A percentile compares a stretch with the other conserved stretches of the same genome.
These are phyloP conservation scores for Collichthys lucidus DNA, from an alignment of 2,113 vertebrate species.

Conservation along the genomic window DNA sequence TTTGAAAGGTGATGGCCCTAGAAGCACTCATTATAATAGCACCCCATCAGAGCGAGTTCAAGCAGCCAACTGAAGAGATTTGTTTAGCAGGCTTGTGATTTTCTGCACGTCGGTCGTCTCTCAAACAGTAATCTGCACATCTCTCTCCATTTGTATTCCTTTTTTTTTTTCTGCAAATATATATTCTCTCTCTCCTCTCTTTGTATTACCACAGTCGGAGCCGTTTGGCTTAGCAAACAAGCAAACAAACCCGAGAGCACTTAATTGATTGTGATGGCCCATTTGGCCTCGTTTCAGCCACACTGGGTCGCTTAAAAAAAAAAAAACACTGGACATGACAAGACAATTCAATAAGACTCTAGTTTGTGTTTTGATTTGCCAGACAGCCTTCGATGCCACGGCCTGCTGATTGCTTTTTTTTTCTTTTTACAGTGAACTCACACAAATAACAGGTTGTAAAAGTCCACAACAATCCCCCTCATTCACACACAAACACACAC, in stretches of 20 bases:
- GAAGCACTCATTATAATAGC: conserved; percentile 52
- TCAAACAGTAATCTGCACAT: conserved; percentile 20
- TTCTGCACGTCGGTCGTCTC: background rate
- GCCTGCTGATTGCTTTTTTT: conserved; percentile 43
- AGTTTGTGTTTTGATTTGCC: conserved; percentile 51
- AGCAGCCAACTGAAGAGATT: conserved; percentile 59
- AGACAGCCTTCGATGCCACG: conserved; percentile 40
- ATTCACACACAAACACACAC: conserved; percentile 20
- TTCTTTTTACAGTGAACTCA: conserved; percentile 35
- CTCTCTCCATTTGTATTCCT: conserved; percentile 9
- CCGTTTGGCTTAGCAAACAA: conserved; percentile 35
- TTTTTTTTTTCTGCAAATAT: conserved; percentile 38
- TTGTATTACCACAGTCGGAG: conserved; percentile 39
- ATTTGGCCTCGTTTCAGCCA: conserved; percentile 43
- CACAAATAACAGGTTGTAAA: conserved; percentile 50
- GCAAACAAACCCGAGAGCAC: conserved; percentile 38
- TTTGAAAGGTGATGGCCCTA: conserved; percentile 58
- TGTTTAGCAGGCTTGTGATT: conserved; percentile 51
- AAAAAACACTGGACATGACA: conserved; percentile 28
- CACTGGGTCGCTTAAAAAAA: conserved; percentile 20
- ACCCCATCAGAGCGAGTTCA: conserved; percentile 15
- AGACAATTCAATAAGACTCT: conserved; percentile 48
- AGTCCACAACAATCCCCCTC: conserved; percentile 36
- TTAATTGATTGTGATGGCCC: conserved; percentile 71
- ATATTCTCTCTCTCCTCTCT: background rate